Conservation (phyloP, 2,113 vertebrate genomes). For the Holacanthus passer region DNA sequence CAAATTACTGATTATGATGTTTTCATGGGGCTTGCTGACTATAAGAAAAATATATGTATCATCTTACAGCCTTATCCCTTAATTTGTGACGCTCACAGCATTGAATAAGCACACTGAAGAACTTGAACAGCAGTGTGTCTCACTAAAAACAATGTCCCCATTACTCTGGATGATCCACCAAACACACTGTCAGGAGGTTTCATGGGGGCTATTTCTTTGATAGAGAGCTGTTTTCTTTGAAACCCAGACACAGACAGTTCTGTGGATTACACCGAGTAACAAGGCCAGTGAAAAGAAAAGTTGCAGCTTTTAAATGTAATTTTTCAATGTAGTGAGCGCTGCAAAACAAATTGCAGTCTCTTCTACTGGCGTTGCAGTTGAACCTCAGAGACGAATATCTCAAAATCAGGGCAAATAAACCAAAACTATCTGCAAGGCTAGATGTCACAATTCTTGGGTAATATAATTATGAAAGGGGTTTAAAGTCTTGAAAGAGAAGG, state of each 20-base stretch:
- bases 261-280: slow-evolving; percentile 10
- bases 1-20: neutral
- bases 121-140: neutral
- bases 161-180: neutral
- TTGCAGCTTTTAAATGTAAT: neutral
- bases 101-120: neutral
- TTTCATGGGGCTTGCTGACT: neutral
- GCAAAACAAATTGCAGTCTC: neutral
- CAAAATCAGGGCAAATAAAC: neutral
- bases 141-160: neutral
- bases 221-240: neutral
- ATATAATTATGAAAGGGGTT: neutral
- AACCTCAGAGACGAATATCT: neutral
- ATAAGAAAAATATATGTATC: neutral
- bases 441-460: neutral
- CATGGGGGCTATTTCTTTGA: neutral
- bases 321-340: neutral
- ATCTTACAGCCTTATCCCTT: neutral
- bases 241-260: neutral
- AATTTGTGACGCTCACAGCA: neutral
- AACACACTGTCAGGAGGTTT: neutral
- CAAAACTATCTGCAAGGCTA: neutral
- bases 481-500: slow-evolving; percentile 5
- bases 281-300: neutral
- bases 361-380: neutral